phyloP scores from a whole-genome alignment of 1,140 invertebrate species.

The Ridgeia piscesae region DNA sequence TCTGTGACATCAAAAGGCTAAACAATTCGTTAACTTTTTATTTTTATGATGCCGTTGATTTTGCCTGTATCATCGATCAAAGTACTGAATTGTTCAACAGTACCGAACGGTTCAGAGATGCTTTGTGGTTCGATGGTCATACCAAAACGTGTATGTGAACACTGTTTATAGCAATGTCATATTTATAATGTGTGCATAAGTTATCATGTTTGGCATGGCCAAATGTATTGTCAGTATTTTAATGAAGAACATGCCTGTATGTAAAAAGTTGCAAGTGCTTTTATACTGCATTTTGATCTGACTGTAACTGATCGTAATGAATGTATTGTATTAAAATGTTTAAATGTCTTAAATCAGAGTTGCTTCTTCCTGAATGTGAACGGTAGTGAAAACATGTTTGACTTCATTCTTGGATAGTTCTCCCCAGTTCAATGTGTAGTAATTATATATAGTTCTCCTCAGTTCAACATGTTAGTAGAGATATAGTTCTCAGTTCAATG shows the following conservation, averaged over 20 bases:
- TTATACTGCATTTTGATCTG: neutral
- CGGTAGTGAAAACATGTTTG: no score
- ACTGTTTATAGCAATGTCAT: neutral
- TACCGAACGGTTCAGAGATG: neutral
- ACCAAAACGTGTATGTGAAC: neutral
- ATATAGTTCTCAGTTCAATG: no score
- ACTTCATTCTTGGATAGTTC: no score
- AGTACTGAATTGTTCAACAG: neutral
- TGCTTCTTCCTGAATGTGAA: no score
- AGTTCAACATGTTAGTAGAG: no score
- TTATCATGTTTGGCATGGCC: neutral
- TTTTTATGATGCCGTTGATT: neutral
- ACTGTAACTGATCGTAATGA: neutral
- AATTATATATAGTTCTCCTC: no score
- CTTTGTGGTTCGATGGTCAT: neutral
- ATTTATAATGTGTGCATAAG: neutral
- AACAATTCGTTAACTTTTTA: neutral
- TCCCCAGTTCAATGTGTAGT: no score
- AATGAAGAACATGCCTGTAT: neutral
- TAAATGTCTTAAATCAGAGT: neutral
- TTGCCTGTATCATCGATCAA: neutral
- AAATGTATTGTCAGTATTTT: neutral
- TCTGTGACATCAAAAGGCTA: neutral
- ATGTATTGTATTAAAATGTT: neutral
- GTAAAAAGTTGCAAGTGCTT: neutral